Base-by-base conservation (phyloP, 1,140 invertebrate genomes). In the Streblospio benedicti region DNA sequence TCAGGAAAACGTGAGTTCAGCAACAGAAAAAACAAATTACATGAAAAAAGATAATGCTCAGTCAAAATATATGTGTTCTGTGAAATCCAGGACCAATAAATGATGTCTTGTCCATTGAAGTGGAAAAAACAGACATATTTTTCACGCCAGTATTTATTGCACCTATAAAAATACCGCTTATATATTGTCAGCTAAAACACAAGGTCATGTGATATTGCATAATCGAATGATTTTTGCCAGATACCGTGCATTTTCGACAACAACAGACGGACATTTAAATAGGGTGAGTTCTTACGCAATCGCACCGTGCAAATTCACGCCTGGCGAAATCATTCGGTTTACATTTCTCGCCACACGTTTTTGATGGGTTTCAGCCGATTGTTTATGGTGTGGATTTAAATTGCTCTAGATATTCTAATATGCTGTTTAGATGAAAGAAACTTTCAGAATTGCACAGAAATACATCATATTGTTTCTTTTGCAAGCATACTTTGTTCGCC, bases 1-100 rank as follows among this genome's bases (percentile, higher is more conserved):
- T 97, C 78, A 83, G 94, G 65, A 97, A 96, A 83, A 94, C 93
- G 82, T 87, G 90, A 77, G 75, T 71, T 69, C 4, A 32, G 35
- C 1, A 9, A n/a, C 35, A 38, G n/a, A 38, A 9, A 9, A n/a
- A 38, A 9, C 35, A 9, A 38, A n/a, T 38, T 38, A 38, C 9
- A 38, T 38, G n/a, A 9, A 9, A 9, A 38, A 38, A 9, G n/a
- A 38, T 38, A 38, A 38, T 38, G n/a, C n/a, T n/a, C 9, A 9
- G 9, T 38, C n/a, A n/a, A n/a, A 38, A n/a, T n/a, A 9, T 9
- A 38, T 9, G 9, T n/a, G n/a, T 9, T 38, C 9, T n/a, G n/a
- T 38, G 9, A 38, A 38, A 9, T 38, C 9, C 9, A 38, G n/a
- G n/a, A n/a, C n/a, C 9, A n/a, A 9, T 38, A 38, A 9, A 38